Conservation (phyloP, 1,140 invertebrate species). For the Battus philenor region DNA sequence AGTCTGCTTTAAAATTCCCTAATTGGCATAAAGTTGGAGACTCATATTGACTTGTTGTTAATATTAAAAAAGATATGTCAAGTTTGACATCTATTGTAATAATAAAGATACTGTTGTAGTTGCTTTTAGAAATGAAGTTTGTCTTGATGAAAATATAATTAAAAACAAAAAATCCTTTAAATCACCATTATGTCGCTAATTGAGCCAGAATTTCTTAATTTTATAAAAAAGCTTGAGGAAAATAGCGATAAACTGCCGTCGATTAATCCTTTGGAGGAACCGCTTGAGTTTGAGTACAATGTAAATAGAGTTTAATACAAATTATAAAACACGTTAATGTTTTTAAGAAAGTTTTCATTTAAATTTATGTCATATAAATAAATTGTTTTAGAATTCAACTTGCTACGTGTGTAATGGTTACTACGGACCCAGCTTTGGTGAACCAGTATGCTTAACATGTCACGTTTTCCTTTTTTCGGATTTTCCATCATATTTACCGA, state of each 20-base stretch:
- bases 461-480: slow-evolving; percentile 93
- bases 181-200: slow-evolving; percentile 48
- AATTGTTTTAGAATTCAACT: slow-evolving; percentile 76
- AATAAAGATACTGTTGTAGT: neutral
- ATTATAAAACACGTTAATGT: no score
- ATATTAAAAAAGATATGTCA: no score
- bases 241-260: slow-evolving; percentile 54
- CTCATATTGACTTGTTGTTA: no score
- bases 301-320: no score
- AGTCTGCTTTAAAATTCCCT: no score
- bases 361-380: no score
- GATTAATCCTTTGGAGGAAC: slow-evolving; percentile 37
- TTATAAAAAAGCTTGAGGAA: slow-evolving; percentile 59
- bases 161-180: no score
- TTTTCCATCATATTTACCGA: slow-evolving; percentile 79
- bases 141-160: no score
- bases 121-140: no score
- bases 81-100: neutral
- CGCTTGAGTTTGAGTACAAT: slow-evolving; percentile 59
- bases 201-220: slow-evolving; percentile 50
- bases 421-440: slow-evolving; percentile 93
- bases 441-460: slow-evolving; percentile 94
- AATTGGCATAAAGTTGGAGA: no score
- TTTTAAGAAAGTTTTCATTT: no score
- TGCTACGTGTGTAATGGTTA: slow-evolving; percentile 94